Percentiles rank a stretch among this genome's conserved stretches.
phyloP scores from a whole-genome alignment of 2,888 invertebrate genomes.

The Aromia moschata region DNA sequence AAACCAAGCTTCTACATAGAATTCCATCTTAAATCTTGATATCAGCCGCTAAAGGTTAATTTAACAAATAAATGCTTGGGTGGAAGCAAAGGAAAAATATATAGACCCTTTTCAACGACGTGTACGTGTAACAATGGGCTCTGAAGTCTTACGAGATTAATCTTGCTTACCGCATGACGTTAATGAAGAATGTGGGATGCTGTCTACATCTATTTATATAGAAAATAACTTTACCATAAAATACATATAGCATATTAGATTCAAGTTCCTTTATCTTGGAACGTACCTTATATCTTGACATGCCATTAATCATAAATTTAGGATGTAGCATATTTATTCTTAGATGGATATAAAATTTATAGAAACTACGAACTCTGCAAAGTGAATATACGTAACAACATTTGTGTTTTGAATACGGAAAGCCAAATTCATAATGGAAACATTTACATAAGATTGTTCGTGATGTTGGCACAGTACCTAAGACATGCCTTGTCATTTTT shows the following conservation, averaged over 20 bases:
- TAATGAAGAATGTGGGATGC: not conserved
- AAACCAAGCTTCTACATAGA: no score
- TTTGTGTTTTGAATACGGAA: not conserved
- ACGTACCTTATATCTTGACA: not conserved
- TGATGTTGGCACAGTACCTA: no score
- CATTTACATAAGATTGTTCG: not conserved
- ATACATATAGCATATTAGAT: not conserved
- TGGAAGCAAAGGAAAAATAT: no score
- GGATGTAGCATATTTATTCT: slow-evolving; percentile 3
- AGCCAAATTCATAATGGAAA: not conserved
- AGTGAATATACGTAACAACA: not conserved
- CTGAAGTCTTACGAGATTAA: not conserved
- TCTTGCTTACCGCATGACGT: not conserved
- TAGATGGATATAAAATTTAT: not conserved
- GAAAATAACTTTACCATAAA: not conserved
- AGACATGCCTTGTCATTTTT: no score
- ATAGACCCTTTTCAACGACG: no score
- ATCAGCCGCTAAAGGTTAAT: no score
- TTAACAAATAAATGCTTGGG: no score
- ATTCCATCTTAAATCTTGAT: no score
- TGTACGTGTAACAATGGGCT: not conserved
- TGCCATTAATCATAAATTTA: slow-evolving; percentile 1
- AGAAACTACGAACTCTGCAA: not conserved
- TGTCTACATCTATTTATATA: not conserved
- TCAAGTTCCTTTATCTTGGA: not conserved